Evolutionary conservation across 1,140 invertebrate genomes (phyloP).

Genomic region (Atopsyche davidsoni): DNA sequence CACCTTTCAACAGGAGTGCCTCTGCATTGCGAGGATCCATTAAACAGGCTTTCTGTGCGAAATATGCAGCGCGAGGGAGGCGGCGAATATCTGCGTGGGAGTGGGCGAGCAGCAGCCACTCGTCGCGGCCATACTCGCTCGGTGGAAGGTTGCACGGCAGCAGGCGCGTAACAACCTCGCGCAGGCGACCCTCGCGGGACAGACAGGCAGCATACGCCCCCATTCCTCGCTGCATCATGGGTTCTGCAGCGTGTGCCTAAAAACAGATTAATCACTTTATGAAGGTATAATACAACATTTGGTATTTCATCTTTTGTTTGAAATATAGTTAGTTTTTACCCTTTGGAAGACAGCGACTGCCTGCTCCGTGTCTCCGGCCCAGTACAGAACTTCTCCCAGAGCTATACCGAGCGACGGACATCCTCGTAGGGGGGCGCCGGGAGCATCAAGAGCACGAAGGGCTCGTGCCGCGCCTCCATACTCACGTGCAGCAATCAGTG

Average conservation of each 20-base stretch:
- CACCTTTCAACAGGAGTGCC: constrained; percentile 63
- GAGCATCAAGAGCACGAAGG: constrained; percentile 20
- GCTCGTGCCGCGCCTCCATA: constrained; percentile 14
- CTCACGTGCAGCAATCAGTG: constrained; percentile 14
- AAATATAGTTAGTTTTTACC: constrained; percentile 32
- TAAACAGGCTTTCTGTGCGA: constrained; percentile 40
- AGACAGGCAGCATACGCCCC: constrained; percentile 26
- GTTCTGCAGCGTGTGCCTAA: constrained; percentile 20
- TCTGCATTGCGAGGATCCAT: constrained; percentile 52
- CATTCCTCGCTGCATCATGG: constrained; percentile 23
- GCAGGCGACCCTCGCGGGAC: constrained; percentile 19
- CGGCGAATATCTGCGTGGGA: constrained; percentile 15
- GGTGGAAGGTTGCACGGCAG: constrained; percentile 14
- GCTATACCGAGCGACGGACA: constrained; percentile 18
- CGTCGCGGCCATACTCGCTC: constrained; percentile 19
- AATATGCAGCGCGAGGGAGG: constrained; percentile 35
- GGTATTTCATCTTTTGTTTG: too few species aligned
- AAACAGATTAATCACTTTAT: too few species aligned
- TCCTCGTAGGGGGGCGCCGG: constrained; percentile 13
- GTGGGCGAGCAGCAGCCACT: constrained; percentile 27
- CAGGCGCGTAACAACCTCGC: constrained; percentile 11
- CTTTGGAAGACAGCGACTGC: constrained; percentile 39
- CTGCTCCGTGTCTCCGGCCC: constrained; percentile 34
- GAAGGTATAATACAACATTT: too few species aligned
- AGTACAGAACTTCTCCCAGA: constrained; percentile 26